Base-by-base conservation (phyloP, 92 coral and sea anemone genomes). In the Epizoanthus stellaris region DNA sequence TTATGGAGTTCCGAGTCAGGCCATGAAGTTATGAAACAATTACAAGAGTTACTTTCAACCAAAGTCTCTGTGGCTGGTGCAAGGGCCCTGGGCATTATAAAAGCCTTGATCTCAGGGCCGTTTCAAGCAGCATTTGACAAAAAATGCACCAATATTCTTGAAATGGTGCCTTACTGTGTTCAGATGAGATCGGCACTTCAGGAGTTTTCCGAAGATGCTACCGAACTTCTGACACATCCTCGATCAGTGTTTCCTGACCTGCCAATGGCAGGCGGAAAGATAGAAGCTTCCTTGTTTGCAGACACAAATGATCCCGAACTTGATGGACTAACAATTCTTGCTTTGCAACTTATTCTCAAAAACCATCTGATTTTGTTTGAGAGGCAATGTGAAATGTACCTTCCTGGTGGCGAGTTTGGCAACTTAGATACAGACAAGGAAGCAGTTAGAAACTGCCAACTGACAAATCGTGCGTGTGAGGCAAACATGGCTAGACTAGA, bases 111-210 rank as follows among this genome's bases (percentile, higher is more conserved):
- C 38, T 73, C 79, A 53, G 64, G 79, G 14, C 79, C 79, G 6
- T 73, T 73, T 20, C 79, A 73, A 20, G 38, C 64, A 73, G 79
- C 79, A 47, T 53, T 73, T 73, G 79, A 73, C 79, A 23, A 53
- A 47, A 73, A 9, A 45, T 73, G 79, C 17, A 30, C 20, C 12
- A 73, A 73, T 43, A 73, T 53, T 23, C 17, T 73, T 6, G 79
- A 73, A 19, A 73, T 73, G 79, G 79, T 73, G 8, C 63, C 64
- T 11, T 73, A 53, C 7, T 73, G 79, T 38, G 45, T 73, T 7
- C 79, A 73, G 79, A 73, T 73, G 64, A 14, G 45, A 11, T 19
- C 79, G 36, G 79, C 79, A 73, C 17, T 73, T 2, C 79, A 73
- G 63, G 79, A 73, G 63, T 73, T 42, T 16, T 73, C 63, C n/a